Evolutionary conservation across 2,888 invertebrate species (phyloP), one percentile per base, ranked within the genome.

Genomic region (Trissolcus brochymenae): DNA sequence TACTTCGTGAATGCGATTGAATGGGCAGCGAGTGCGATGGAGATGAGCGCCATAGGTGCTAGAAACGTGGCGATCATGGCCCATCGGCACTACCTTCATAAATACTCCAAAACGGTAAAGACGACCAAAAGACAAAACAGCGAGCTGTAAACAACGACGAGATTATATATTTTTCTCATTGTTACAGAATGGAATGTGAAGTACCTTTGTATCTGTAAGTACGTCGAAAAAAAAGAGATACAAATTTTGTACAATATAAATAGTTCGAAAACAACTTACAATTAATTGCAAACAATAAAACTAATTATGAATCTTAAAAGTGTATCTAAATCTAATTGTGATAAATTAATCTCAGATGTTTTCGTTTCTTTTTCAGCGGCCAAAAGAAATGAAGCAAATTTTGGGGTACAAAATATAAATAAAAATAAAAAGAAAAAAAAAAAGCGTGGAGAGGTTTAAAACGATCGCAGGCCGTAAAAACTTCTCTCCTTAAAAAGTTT

Each of bases 1-100:
- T 93, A 91, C 84, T 91, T 93, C 82, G 84, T 92, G 0, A 93
- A 93, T 88, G 91, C 92, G 4, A 91, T 93, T 61, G 93, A 94
- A 84, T 91, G 91, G 91, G 91, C 91, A 1, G 92, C 93, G 0
- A 93, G 93, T 83, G 92, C 93, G 0, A 93, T 93, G 91, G 93
- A 93, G 88, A 93, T 93, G 92, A 91, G 91, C 83, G 90, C 90
- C 6, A 91, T 93, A 73, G 91, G 90, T 50, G 93, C 91, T 2
- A 90, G 91, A 83, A 94, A 94, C 87, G 91, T 91, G 25, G 93
- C 93, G 9, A 86, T 92, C 59, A 85, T 93, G 53, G 90, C 91
- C 0, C 86, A 89, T 76, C 90, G 91, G 56, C 84, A 88, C 57
- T 87, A 83, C 72, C 55, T 40, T 41, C n/a, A 79, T 9, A 70